These are phyloP conservation scores for Tetropium fuscum DNA, from an alignment of 2,888 invertebrate species.

Conservation along the genomic window DNA sequence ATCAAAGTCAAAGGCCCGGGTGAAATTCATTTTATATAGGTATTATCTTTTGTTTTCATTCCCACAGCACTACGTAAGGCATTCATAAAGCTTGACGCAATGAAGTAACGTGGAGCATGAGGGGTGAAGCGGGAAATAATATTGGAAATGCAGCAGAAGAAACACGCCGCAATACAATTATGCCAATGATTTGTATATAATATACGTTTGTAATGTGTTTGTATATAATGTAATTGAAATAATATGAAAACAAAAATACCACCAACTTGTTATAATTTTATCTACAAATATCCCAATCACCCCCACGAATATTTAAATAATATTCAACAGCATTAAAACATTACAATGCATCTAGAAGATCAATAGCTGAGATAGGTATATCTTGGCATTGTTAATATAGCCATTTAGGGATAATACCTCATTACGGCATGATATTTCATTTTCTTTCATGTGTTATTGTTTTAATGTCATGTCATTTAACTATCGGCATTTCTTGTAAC, in stretches of 20 bases:
- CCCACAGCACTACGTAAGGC: neutral
- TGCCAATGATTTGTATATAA: too few relatives aligned
- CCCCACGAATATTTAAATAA: too few relatives aligned
- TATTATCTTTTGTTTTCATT: constrained; percentile 9
- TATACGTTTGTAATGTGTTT: too few relatives aligned
- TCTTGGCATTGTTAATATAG: neutral
- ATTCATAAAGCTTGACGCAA: neutral
- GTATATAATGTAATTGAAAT: too few relatives aligned
- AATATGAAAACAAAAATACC: too few relatives aligned
- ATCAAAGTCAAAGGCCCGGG: neutral
- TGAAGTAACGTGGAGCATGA: neutral
- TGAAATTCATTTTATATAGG: constrained; percentile 5
- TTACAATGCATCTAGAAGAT: constrained; percentile 7
- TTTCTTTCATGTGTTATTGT: constrained; percentile 8
- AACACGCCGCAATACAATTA: too few relatives aligned
- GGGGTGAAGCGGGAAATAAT: neutral
- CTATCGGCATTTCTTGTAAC: neutral
- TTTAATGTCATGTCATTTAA: neutral
- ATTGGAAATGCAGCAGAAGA: too few relatives aligned
- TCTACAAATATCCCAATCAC: too few relatives aligned
- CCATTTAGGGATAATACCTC: neutral
- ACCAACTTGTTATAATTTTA: too few relatives aligned
- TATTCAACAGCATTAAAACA: constrained; percentile 8
- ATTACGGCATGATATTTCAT: constrained; percentile 2
- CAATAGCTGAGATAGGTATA: constrained; percentile 3